Base-by-base conservation (phyloP, 2,113 vertebrate genomes). In the Daphoenositta chrysoptera region DNA sequence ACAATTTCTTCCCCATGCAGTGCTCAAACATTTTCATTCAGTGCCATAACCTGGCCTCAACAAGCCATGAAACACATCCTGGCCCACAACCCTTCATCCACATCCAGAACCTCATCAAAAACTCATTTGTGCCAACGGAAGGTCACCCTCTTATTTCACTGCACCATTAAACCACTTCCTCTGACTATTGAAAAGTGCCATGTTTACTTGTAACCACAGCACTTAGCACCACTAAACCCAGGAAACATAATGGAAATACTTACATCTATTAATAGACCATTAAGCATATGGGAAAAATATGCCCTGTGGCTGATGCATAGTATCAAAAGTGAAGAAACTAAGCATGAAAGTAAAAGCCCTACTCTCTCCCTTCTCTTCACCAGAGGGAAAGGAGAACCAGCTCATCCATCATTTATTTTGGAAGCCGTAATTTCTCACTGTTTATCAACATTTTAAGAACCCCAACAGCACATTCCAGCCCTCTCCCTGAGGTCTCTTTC, bases 131-230 rank as follows among this genome's bases (percentile, higher is more conserved):
- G 58, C 56, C 71, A 81, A 73, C 7, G 2, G 47, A 90, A 95
- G 58, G 85, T 85, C 76, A 87, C 40, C 12, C 48, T 21, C 68
- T 72, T 45, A 50, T 40, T 94, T 78, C 68, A 92, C 1, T 71
- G 79, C n/a, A 77, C 79, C 39, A 66, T 63, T 70, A 91, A 94
- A 91, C 64, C 71, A 61, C 60, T 88, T 94, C 88, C 79, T 77
- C 66, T n/a, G 40, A 50, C 65, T 85, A 51, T 0, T 90, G 54
- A 78, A 56, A 86, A 83, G 47, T 68, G 58, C 45, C 45, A 19
- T 33, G 68, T 85, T 93, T 80, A 93, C 82, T 83, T 63, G 44
- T 12, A 94, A 88, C 90, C 94, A 92, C 88, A 92, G 79, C 90
- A 88, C 75, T 92, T 64, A 80, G 44, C 0, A 0, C 61, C 64